Conservation (phyloP, 2,113 vertebrate species). For the Scophthalmus maximus region DNA sequence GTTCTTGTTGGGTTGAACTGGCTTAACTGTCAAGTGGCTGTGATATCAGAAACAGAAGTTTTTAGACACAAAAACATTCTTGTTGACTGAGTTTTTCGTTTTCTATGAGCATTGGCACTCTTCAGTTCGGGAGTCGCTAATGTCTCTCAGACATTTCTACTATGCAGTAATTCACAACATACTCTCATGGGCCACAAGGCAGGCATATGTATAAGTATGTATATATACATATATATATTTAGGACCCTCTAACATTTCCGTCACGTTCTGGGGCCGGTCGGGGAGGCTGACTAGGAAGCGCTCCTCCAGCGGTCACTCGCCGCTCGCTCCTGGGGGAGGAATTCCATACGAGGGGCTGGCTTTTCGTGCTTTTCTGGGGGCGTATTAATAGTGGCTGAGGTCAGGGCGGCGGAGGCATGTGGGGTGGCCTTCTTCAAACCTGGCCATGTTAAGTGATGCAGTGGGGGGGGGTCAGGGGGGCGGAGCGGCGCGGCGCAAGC, state of each 20-base stretch:
- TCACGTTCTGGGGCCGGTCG: conserved; percentile 44
- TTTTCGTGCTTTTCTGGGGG: conserved; percentile 64
- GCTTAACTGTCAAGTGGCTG: neutral
- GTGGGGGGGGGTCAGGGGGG: neutral
- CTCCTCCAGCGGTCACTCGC: conserved; percentile 45
- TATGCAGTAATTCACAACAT: conserved; percentile 71
- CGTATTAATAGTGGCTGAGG: conserved; percentile 73
- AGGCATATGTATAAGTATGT: conserved; percentile 67
- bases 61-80: no score
- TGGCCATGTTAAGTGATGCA: conserved; percentile 72
- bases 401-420: conserved; percentile 49
- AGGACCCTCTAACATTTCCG: conserved; percentile 64
- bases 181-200: conserved; percentile 51
- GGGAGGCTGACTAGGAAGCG: conserved; percentile 32
- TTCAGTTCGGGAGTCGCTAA: conserved; percentile 27
- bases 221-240: no score
- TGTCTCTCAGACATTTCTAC: conserved; percentile 65
- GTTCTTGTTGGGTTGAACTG: no score
- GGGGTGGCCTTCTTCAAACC: conserved; percentile 53
- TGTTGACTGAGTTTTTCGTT: neutral
- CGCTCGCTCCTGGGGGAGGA: conserved; percentile 48
- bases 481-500: conserved; percentile 56
- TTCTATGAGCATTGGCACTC: neutral
- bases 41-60: no score
- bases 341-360: conserved; percentile 56